Percentiles rank a stretch among this genome's conserved stretches.
These are phyloP conservation scores for Mamestra brassicae DNA, from an alignment of 2,888 invertebrate genomes.

Conservation along the genomic window DNA sequence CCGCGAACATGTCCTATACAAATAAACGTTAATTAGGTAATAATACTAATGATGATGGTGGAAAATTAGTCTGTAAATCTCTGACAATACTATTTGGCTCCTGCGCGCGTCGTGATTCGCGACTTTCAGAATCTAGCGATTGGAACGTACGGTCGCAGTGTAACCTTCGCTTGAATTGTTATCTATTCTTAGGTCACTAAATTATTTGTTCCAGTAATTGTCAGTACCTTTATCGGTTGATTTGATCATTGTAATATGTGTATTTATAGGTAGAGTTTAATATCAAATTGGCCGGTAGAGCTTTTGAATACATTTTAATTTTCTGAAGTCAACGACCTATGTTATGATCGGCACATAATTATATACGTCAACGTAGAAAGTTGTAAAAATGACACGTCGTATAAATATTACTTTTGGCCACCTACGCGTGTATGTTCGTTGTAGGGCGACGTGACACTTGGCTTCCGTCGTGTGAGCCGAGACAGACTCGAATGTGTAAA, in stretches of 20 bases:
- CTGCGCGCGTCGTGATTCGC: constrained; percentile 30
- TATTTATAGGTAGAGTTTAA: background rate
- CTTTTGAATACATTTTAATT: constrained; percentile 13
- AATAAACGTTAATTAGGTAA: constrained; percentile 2
- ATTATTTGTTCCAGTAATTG: constrained; percentile 71
- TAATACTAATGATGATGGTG: constrained; percentile 20
- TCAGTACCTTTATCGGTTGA: constrained; percentile 35
- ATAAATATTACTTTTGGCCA: constrained; percentile 53
- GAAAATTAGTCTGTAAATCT: constrained; percentile 22
- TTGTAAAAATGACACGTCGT: constrained; percentile 52
- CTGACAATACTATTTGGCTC: constrained; percentile 45
- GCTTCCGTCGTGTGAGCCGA: constrained; percentile 54
- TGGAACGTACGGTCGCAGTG: constrained; percentile 64
- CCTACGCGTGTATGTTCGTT: constrained; percentile 41
- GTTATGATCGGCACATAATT: constrained; percentile 39
- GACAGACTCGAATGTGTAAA: constrained; percentile 34
- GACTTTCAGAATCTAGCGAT: constrained; percentile 66
- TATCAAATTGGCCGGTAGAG: background rate
- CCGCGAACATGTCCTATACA: background rate
- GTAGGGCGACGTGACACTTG: constrained; percentile 60
- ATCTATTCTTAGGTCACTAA: constrained; percentile 74
- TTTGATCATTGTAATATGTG: constrained; percentile 29
- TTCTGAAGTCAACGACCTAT: constrained; percentile 56
- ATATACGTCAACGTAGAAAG: constrained; percentile 62
- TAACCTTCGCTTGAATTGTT: constrained; percentile 74